Percentiles rank a stretch among this genome's conserved stretches.
These are phyloP conservation scores for Orchesellides sinensis DNA, from an alignment of 2,888 invertebrate genomes.

Conservation along the genomic window DNA sequence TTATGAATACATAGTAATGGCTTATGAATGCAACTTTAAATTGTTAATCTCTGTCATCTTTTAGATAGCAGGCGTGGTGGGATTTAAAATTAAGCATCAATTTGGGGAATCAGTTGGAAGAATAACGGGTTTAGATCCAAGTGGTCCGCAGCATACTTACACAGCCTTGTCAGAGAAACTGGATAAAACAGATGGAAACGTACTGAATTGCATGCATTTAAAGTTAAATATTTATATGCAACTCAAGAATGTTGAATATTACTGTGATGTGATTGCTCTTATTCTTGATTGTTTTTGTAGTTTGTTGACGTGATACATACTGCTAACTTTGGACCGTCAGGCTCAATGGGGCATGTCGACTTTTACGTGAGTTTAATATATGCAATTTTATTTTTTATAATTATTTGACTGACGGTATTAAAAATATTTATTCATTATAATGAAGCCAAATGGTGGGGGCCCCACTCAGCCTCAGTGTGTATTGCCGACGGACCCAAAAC, in stretches of 20 bases:
- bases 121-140: constrained; percentile 64
- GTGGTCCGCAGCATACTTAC: constrained; percentile 65
- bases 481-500: constrained; percentile 38
- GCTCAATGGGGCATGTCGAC: constrained; percentile 43
- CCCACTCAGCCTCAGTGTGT: constrained; percentile 57
- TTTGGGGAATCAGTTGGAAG: constrained; percentile 57
- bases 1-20: too few relatives aligned
- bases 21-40: not conserved
- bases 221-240: too few relatives aligned
- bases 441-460: constrained; percentile 55
- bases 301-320: constrained; percentile 57
- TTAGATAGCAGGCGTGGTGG: constrained; percentile 65
- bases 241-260: too few relatives aligned
- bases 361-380: constrained; percentile 28
- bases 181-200: constrained; percentile 63
- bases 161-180: constrained; percentile 63
- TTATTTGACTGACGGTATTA: not conserved
- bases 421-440: not conserved
- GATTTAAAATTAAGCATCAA: constrained; percentile 57
- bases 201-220: constrained; percentile 11
- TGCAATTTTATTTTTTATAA: too few relatives aligned
- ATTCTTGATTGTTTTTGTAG: not conserved
- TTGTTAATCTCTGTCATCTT: too few relatives aligned
- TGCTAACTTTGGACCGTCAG: constrained; percentile 54
- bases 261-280: too few relatives aligned